Conservation (phyloP, 2,888 invertebrate genomes). For the Drosophila longiperda region DNA sequence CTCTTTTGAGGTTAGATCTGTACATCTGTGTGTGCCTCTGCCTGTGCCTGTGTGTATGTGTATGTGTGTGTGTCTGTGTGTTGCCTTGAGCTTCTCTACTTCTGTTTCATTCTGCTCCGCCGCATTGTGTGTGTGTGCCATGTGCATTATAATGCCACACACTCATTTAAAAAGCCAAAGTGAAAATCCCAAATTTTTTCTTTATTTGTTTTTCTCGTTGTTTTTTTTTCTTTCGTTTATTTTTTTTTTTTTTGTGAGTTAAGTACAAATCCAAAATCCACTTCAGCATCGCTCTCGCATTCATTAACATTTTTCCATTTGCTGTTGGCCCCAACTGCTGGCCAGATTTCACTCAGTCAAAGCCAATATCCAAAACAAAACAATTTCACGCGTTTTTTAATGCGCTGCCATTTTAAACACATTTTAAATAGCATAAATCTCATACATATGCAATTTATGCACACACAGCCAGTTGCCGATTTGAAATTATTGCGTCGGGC, state of each 20-base stretch:
- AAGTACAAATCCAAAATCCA: slow-evolving; percentile 58
- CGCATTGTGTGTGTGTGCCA: slow-evolving; percentile 6
- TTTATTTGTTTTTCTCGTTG: slow-evolving; percentile 1
- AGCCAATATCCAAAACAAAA: slow-evolving; percentile 45
- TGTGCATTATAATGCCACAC: slow-evolving; percentile 48
- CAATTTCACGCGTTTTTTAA: slow-evolving; percentile 78
- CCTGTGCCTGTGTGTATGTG: slow-evolving; percentile 12
- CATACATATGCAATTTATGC: slow-evolving; percentile 78
- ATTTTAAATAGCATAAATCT: slow-evolving; percentile 77
- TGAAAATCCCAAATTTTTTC: slow-evolving; percentile 50
- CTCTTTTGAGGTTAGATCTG: slow-evolving; percentile 73
- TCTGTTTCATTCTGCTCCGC: neutral
- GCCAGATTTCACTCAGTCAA: slow-evolving; percentile 3
- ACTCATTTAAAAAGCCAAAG: slow-evolving; percentile 78
- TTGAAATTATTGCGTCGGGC: slow-evolving; percentile 76
- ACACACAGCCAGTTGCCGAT: slow-evolving; percentile 62
- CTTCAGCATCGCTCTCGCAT: slow-evolving; percentile 59
- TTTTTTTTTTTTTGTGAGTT: slow-evolving; percentile 6
- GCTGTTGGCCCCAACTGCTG: neutral
- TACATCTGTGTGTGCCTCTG: slow-evolving; percentile 1
- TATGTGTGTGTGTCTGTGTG: neutral
- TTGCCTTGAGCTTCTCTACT: neutral
- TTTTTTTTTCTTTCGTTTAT: neutral
- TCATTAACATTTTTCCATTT: slow-evolving; percentile 80
- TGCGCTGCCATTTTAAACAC: slow-evolving; percentile 69